Base-by-base conservation (phyloP, 2,113 vertebrate species). In the Myanophis thanlyinensis region DNA sequence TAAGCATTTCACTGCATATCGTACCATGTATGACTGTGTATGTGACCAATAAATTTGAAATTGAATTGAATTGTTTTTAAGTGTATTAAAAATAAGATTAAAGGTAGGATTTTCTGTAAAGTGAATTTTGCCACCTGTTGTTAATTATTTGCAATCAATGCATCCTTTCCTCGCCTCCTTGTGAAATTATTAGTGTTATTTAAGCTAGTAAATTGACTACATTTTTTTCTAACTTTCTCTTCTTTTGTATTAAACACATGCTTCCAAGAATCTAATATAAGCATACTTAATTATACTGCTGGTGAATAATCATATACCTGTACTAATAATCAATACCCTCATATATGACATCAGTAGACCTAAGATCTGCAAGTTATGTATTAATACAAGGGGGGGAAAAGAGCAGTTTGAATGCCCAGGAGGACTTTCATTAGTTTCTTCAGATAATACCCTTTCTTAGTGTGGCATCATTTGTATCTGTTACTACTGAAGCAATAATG, bases 271-370 rank as follows among this genome's bases (percentile, higher is more conserved):
- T 95, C 9, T 49, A 88, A 91, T 91, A 93, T 93, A 18, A 95
- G 86, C 86, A 93, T 94, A 92, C 91, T 94, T 95, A 96, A 96
- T 95, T 97, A 95, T 96, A 95, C 96, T 96, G 95, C 89, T 92
- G 90, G 90, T 40, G 86, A 91, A 95, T 56, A 96, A 96, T 87
- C 25, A 95, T 92, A 95, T 94, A 91, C n/a, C n/a, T n/a, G n/a
- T n/a, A n/a, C 93, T 93, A 96, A 73, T 90, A 46, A 92, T 93
- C 88, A 89, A n/a, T 94, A 90, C 18, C 94, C 30, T 27, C 46
- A 54, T 90, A 59, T 23, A 94, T 94, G 93, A 85, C 2, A 95
- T 92, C 62, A 93, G 4, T 91, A 51, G 51, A 91, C 73, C 20
- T 90, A 90, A 91, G 89, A 85, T 85, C 88, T 1, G 1, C 48